phyloP scores from a whole-genome alignment of 2,888 invertebrate genomes.

The Flabesymbios commensalis region DNA sequence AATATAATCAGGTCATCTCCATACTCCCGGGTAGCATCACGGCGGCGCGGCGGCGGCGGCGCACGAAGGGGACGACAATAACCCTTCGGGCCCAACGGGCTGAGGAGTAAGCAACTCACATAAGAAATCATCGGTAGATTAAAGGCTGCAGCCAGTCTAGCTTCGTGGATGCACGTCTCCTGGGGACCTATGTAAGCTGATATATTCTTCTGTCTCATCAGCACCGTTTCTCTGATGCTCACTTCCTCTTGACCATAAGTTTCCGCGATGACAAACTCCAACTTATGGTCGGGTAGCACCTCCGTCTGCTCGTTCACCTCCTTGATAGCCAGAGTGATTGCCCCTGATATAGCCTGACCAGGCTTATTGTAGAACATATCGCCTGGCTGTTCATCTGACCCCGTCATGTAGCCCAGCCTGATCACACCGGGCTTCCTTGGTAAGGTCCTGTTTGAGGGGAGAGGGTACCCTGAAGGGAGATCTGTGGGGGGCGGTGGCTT shows the following conservation, averaged over 20 bases:
- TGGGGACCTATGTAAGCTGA: slow-evolving; percentile 88
- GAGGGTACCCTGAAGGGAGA: too few relatives aligned
- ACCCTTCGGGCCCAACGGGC: too few relatives aligned
- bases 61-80: too few relatives aligned
- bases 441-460: too few relatives aligned
- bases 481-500: too few relatives aligned
- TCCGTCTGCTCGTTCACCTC: slow-evolving; percentile 64
- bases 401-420: slow-evolving; percentile 26
- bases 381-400: slow-evolving; percentile 12
- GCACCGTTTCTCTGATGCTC: slow-evolving; percentile 82
- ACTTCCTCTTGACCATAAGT: slow-evolving; percentile 87
- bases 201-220: slow-evolving; percentile 80
- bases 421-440: too few relatives aligned
- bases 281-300: slow-evolving; percentile 70
- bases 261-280: slow-evolving; percentile 83
- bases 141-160: slow-evolving; percentile 89
- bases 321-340: slow-evolving; percentile 82
- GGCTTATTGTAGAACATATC: slow-evolving; percentile 25
- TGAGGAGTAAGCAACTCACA: too few relatives aligned
- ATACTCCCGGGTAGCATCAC: too few relatives aligned
- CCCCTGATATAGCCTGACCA: slow-evolving; percentile 68
- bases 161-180: slow-evolving; percentile 88
- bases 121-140: slow-evolving; percentile 96
- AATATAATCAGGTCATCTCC: too few relatives aligned
- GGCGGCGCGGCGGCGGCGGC: too few relatives aligned